Conservation (phyloP, 2,888 invertebrate species). For the Drosophila leonis region DNA sequence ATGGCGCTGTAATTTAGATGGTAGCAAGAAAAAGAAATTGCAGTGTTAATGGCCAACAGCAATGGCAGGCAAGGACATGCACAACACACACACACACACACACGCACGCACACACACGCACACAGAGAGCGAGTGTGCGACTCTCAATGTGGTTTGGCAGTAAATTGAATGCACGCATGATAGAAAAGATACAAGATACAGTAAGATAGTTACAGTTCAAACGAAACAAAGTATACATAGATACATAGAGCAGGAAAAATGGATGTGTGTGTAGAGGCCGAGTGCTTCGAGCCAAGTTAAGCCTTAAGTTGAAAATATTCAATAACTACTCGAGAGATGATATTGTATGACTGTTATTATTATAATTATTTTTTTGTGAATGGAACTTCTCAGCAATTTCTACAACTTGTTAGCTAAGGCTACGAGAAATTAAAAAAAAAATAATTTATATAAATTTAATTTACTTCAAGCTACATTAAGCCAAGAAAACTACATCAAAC, state of each 20-base stretch:
- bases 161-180: conserved; percentile 66
- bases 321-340: conserved; percentile 21
- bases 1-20: conserved; percentile 89
- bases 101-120: conserved; percentile 21
- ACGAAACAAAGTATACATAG: conserved; percentile 26
- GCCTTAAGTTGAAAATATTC: conserved; percentile 53
- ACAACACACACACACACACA: conserved; percentile 19
- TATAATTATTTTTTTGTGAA: conserved; percentile 2
- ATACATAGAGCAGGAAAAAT: conserved; percentile 25
- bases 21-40: conserved; percentile 37
- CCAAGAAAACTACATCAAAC: conserved; percentile 11
- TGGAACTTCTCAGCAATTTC: conserved; percentile 16
- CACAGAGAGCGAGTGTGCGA: conserved; percentile 1
- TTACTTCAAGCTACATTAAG: conserved; percentile 23
- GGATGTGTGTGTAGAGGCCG: conserved; percentile 11
- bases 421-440: conserved; percentile 24
- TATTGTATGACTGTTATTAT: conserved; percentile 30
- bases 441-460: conserved; percentile 17
- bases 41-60: conserved; percentile 61
- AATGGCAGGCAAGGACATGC: conserved; percentile 41
- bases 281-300: conserved; percentile 32
- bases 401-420: conserved; percentile 29
- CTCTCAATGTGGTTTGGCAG: conserved; percentile 51
- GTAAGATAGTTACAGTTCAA: conserved; percentile 29
- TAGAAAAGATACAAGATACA: conserved; percentile 38